A percentile compares a stretch with the other conserved stretches of the same genome.
Conservation (phyloP, 2,797 vertebrate species). For the Protosalanx chinensis region DNA sequence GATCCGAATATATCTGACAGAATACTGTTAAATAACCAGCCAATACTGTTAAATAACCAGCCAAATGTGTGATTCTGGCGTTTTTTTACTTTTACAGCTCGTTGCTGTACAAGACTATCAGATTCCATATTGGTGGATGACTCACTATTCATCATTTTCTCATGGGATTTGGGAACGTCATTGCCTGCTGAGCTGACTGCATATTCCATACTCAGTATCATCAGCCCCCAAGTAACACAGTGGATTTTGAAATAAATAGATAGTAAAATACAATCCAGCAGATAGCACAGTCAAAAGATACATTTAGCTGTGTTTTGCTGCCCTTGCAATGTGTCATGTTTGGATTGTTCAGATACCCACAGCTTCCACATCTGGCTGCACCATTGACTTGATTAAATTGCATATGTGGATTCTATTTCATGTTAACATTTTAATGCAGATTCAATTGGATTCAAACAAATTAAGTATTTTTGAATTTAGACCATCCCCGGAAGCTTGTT, state of each 20-base stretch:
- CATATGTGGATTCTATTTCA: neutral
- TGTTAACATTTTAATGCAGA: neutral
- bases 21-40: slow-evolving; percentile 9
- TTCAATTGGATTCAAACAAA: neutral
- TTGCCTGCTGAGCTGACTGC: neutral
- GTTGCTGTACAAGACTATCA: neutral
- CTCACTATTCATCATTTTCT: neutral
- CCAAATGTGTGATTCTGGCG: neutral
- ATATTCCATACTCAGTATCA: neutral
- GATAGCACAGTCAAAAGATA: neutral
- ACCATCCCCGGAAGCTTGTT: neutral
- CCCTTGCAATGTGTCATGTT: no score
- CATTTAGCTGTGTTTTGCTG: no score
- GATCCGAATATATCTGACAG: slow-evolving; percentile 30
- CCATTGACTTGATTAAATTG: neutral
- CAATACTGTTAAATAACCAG: slow-evolving; percentile 7
- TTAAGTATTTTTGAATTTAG: neutral
- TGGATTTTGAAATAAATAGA: neutral
- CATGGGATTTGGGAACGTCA: neutral
- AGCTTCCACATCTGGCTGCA: neutral
- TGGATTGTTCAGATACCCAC: no score
- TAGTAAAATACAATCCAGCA: neutral
- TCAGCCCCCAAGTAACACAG: neutral
- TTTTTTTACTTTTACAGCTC: neutral
- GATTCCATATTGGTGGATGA: neutral